These are phyloP conservation scores for Cyanoramphus novaezelandiae DNA, from an alignment of 2,113 vertebrate species.

Conservation along the genomic window DNA sequence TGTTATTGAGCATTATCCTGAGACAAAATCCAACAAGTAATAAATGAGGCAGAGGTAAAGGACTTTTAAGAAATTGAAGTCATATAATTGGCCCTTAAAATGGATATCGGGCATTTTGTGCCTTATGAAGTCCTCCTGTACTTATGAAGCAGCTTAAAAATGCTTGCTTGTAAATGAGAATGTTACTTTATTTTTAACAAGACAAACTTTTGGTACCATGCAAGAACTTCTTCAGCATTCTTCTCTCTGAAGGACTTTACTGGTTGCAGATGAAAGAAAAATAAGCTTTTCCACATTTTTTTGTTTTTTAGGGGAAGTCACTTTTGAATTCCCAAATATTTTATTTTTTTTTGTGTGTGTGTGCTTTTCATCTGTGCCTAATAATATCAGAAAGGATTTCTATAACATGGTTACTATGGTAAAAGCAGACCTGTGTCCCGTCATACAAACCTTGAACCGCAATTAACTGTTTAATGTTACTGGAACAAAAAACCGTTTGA, in stretches of 20 bases:
- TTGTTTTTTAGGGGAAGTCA: neutral
- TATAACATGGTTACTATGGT: conserved; percentile 30
- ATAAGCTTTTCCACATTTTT: conserved; percentile 8
- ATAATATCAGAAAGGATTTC: conserved; percentile 18
- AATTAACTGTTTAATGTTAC: conserved; percentile 26
- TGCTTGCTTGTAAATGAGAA: neutral
- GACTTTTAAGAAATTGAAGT: neutral
- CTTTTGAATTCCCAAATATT: conserved; percentile 30
- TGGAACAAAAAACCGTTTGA: neutral
- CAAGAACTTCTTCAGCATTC: neutral
- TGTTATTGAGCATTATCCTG: neutral
- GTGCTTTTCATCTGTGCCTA: conserved; percentile 26
- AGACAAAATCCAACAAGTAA: neutral
- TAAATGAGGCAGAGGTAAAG: neutral
- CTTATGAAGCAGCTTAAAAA: neutral
- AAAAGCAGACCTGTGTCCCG: conserved; percentile 7
- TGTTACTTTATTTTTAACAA: conserved; percentile 14
- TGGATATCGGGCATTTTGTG: neutral
- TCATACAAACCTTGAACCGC: neutral
- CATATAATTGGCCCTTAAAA: neutral
- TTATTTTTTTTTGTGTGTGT: conserved; percentile 22
- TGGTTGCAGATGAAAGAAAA: conserved; percentile 29
- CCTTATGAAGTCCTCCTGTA: neutral
- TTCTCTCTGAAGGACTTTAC: conserved; percentile 29
- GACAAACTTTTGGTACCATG: conserved; percentile 6